phyloP scores from a whole-genome alignment of 1,140 invertebrate genomes.

The Neodiprion pinetum region DNA sequence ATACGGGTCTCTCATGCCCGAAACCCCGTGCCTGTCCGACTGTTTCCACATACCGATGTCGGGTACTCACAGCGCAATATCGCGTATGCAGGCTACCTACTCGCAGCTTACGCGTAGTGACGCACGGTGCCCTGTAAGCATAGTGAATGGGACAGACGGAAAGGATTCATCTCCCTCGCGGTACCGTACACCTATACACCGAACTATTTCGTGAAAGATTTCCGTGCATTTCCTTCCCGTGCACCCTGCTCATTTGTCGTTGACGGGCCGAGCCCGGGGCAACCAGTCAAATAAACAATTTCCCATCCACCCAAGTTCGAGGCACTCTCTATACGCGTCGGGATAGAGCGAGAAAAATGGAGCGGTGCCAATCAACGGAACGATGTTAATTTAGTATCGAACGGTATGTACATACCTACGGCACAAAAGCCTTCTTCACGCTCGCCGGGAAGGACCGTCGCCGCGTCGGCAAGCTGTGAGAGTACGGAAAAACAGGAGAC shows the following conservation, averaged over 20 bases:
- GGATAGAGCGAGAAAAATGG: background rate
- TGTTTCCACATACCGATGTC: too few relatives aligned
- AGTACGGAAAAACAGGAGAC: too few relatives aligned
- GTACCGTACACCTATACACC: background rate
- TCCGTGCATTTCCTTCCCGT: background rate
- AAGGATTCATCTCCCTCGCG: too few relatives aligned
- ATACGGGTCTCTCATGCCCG: too few relatives aligned
- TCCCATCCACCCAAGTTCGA: background rate
- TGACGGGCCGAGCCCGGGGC: background rate
- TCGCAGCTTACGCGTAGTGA: too few relatives aligned
- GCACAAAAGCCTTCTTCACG: background rate
- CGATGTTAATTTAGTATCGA: conserved; percentile 3
- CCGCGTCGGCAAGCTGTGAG: too few relatives aligned
- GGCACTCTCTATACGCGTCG: background rate
- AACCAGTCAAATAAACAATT: conserved; percentile 6
- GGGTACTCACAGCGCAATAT: too few relatives aligned
- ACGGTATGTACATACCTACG: background rate
- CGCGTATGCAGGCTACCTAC: too few relatives aligned
- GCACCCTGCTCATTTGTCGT: background rate
- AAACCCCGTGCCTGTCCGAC: too few relatives aligned
- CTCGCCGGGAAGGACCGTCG: background rate
- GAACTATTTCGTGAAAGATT: background rate
- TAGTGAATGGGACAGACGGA: too few relatives aligned
- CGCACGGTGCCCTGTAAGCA: too few relatives aligned
- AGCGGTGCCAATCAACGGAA: background rate